Conservation (phyloP, 2,888 invertebrate species). For the Parnassius smintheus region DNA sequence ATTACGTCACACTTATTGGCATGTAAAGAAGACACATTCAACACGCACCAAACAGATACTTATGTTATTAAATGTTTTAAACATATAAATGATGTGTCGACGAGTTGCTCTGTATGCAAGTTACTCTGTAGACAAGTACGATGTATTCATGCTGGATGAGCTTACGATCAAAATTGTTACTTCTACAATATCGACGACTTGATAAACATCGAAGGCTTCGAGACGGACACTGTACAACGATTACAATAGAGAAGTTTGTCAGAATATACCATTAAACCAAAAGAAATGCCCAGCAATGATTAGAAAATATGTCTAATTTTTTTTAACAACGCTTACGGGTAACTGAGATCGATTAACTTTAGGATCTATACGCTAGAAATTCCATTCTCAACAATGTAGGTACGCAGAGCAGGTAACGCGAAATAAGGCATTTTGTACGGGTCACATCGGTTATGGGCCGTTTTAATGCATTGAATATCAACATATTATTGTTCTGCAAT, state of each 20-base stretch:
- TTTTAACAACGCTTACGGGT: slow-evolving; percentile 69
- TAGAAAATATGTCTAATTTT: slow-evolving; percentile 54
- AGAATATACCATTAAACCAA: slow-evolving; percentile 36
- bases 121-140: slow-evolving; percentile 26
- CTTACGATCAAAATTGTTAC: slow-evolving; percentile 21
- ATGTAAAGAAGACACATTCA: slow-evolving; percentile 76
- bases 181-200: slow-evolving; percentile 35
- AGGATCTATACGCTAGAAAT: slow-evolving; percentile 69
- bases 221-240: slow-evolving; percentile 55
- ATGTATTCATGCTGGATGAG: slow-evolving; percentile 36
- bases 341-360: slow-evolving; percentile 77
- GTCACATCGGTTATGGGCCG: slow-evolving; percentile 50
- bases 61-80: slow-evolving; percentile 53
- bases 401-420: slow-evolving; percentile 75
- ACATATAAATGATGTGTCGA: slow-evolving; percentile 45
- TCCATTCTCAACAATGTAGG: slow-evolving; percentile 68
- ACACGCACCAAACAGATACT: slow-evolving; percentile 70
- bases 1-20: slow-evolving; percentile 66
- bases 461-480: slow-evolving; percentile 37
- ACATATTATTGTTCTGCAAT: slow-evolving; percentile 29
- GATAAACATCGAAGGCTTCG: slow-evolving; percentile 45
- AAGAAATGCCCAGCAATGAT: slow-evolving; percentile 46
- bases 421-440: slow-evolving; percentile 73
- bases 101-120: slow-evolving; percentile 29
- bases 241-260: slow-evolving; percentile 26